Evolutionary conservation across 1,140 invertebrate species (phyloP), one percentile per base, ranked within the genome.

Genomic region (Oryctes rhinoceros): DNA sequence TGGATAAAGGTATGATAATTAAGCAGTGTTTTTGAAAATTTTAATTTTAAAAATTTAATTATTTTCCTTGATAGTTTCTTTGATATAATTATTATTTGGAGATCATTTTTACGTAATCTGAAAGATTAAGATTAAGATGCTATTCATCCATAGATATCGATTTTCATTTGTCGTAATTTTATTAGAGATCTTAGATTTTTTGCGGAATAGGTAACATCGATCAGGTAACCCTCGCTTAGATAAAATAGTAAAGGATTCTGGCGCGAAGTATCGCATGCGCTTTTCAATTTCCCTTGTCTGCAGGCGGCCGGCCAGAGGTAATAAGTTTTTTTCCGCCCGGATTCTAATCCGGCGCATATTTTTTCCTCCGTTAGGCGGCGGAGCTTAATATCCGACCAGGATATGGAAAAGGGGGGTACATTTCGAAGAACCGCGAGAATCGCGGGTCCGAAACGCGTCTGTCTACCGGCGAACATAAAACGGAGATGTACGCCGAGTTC

Each of bases 1-100:
- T 88, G 83, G 89, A 93, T 84, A 90, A 92, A 89, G 94, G 94
- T 95, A 87, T 91, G 91, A 30, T 30, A 30, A 30, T 30, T 30
- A 30, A 30, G 10, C 6, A 24, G 10, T 18, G 20, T 67, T 67
- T n/a, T 67, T 67, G 6, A 30, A 67, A 67, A 67, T 89, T n/a
- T n/a, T n/a, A n/a, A n/a, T n/a, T n/a, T 47, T 78, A 47, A 75
- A 59, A 77, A 18, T 4, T 53, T 53, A 13, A 3, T 53, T 18
- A 3, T 80, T 80, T 4, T 18, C 13, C 5, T 44, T 7, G 0
- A 44, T 53, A 18, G 13, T 53, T 10, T 53, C 6, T 9, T 3
- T 18, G 3, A 0, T 30, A 30, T 30, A 30, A 10, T 67, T 59
- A 48, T 76, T 80, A 75, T 53, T 77, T 30, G 24, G 24, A 30